These are phyloP conservation scores for Corvus cornix DNA, from an alignment of 2,113 vertebrate species.

Conservation along the genomic window DNA sequence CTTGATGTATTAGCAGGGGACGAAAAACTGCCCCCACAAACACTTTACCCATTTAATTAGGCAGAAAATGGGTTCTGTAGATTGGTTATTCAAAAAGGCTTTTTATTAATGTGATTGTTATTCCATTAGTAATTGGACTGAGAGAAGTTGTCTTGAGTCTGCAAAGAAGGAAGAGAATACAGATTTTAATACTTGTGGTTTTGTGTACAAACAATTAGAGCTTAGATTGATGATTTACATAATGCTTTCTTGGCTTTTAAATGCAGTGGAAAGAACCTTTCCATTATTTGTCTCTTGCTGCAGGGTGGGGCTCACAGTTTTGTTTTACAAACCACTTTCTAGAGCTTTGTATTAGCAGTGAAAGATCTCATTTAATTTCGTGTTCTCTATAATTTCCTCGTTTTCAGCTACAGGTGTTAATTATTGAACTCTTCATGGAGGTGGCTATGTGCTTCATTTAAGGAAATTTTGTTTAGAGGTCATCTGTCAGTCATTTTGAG, in stretches of 20 bases:
- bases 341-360: neutral
- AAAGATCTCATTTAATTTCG: neutral
- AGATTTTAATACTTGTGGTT: neutral
- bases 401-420: neutral
- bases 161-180: neutral
- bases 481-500: neutral
- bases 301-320: neutral
- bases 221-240: neutral
- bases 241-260: neutral
- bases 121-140: neutral
- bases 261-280: neutral
- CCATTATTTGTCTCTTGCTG: neutral
- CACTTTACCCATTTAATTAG: conserved; percentile 9
- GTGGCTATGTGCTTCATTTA: neutral
- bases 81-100: neutral
- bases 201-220: neutral
- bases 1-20: neutral
- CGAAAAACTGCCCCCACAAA: neutral
- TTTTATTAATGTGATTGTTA: conserved; percentile 36
- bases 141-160: neutral
- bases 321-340: neutral
- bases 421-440: neutral
- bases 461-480: neutral
- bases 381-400: neutral
- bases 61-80: conserved; percentile 14